phyloP scores from a whole-genome alignment of 2,888 invertebrate genomes.

The Xestoiulus laeticollis region DNA sequence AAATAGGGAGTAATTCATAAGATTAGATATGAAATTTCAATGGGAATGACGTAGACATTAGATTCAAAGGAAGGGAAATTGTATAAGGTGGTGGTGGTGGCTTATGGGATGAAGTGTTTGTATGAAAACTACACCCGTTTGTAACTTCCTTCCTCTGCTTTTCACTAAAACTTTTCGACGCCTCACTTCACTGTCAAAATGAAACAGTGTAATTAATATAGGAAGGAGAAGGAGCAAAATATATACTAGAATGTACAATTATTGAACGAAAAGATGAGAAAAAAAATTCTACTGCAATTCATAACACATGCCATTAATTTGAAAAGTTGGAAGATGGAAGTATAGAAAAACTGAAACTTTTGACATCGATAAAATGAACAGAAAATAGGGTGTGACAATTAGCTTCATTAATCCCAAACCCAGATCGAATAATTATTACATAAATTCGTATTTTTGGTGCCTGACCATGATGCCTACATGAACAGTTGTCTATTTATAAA shows the following conservation, averaged over 20 bases:
- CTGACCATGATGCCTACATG: too few species aligned
- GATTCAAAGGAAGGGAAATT: conserved; percentile 19
- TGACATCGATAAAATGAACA: neutral
- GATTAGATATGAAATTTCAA: neutral
- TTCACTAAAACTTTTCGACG: conserved; percentile 25
- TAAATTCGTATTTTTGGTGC: too few species aligned
- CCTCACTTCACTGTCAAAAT: conserved; percentile 41
- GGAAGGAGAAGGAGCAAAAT: neutral
- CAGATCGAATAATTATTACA: too few species aligned
- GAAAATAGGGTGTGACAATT: neutral
- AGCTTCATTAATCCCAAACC: neutral
- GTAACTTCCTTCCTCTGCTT: conserved; percentile 40
- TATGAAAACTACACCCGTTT: conserved; percentile 24
- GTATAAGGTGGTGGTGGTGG: neutral
- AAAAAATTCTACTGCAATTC: neutral
- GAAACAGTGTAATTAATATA: conserved; percentile 46
- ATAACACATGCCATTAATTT: neutral
- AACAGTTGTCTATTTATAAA: too few species aligned
- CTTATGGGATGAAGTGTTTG: conserved; percentile 10
- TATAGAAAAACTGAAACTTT: neutral
- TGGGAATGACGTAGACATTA: conserved; percentile 1
- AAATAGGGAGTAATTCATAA: too few species aligned
- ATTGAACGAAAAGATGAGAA: neutral
- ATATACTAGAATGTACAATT: neutral
- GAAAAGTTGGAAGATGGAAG: neutral